Percentiles rank a stretch among this genome's conserved stretches.
Conservation (phyloP, 1,140 invertebrate species). For the Anoplophora glabripennis region DNA sequence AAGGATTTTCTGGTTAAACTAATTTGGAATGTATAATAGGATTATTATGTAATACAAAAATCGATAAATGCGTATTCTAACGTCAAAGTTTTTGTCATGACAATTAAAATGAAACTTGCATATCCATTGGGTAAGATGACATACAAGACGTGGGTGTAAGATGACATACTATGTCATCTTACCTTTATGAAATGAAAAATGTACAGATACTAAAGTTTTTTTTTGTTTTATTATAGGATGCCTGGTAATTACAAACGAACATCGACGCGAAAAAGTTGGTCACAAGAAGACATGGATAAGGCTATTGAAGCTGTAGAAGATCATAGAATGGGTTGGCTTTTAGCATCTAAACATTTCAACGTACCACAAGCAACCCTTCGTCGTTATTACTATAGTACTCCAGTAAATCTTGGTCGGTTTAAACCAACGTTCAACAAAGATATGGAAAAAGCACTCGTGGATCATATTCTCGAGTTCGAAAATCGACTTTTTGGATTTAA, state of each 20-base stretch:
- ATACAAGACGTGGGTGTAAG: slow-evolving; percentile 3
- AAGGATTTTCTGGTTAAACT: too few relatives aligned
- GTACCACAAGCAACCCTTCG: too few relatives aligned
- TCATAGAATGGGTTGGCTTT: slow-evolving; percentile 6
- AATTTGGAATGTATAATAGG: too few relatives aligned
- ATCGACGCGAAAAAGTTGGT: slow-evolving; percentile 8
- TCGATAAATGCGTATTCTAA: slow-evolving; percentile 5
- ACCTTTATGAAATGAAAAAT: too few relatives aligned
- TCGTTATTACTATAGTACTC: too few relatives aligned
- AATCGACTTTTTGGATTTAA: too few relatives aligned
- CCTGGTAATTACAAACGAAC: slow-evolving; percentile 9
- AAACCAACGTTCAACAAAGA: slow-evolving; percentile 17
- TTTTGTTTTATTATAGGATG: slow-evolving; percentile 53
- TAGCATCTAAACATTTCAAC: slow-evolving; percentile 11
- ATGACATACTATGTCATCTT: slow-evolving; percentile 49
- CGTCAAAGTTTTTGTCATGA: background rate
- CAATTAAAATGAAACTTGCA: slow-evolving; percentile 66
- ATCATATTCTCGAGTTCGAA: too few relatives aligned
- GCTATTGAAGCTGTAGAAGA: slow-evolving; percentile 1
- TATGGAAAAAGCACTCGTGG: too few relatives aligned
- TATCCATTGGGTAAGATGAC: slow-evolving; percentile 36
- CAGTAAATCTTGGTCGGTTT: slow-evolving; percentile 6
- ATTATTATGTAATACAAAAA: too few relatives aligned
- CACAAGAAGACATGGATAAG: slow-evolving; percentile 7
- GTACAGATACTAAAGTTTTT: too few relatives aligned